A percentile compares a stretch with the other conserved stretches of the same genome.
Evolutionary conservation across 64 coral and sea anemone species (phyloP).

Genomic region (Actinia equina): DNA sequence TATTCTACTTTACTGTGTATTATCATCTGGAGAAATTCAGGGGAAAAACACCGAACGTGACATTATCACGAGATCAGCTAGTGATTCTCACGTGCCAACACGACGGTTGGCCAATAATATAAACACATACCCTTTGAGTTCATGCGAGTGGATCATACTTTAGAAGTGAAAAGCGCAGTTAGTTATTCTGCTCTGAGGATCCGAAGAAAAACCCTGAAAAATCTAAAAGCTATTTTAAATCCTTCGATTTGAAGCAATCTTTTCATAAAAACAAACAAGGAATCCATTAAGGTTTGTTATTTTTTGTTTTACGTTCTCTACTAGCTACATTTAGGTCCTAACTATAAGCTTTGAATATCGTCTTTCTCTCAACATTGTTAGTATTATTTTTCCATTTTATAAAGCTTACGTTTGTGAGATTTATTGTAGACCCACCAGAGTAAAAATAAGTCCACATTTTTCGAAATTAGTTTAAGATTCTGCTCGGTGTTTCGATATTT

Average conservation of each 20-base stretch:
- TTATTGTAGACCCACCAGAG: not conserved
- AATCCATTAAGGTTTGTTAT: constrained; percentile 1
- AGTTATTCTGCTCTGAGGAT: not conserved
- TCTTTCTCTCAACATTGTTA: not conserved
- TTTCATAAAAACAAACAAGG: not conserved
- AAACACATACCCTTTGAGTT: not conserved
- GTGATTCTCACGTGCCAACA: not conserved
- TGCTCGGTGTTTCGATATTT: not conserved
- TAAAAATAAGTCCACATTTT: not conserved
- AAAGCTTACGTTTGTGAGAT: not conserved
- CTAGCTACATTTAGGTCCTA: too few relatives aligned
- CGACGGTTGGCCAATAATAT: not conserved
- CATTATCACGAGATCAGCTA: not conserved
- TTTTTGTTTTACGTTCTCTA: not conserved
- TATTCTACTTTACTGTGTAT: not conserved
- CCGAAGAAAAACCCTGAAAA: not conserved
- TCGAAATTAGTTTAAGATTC: not conserved
- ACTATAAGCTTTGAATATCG: not conserved
- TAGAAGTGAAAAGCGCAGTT: not conserved
- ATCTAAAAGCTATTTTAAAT: not conserved
- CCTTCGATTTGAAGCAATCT: not conserved
- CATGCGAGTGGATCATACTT: not conserved
- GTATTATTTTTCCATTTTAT: not conserved
- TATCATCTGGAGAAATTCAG: not conserved
- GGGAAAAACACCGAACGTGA: not conserved